Percentiles rank a stretch among this genome's conserved stretches.
These are phyloP conservation scores for Varecia variegata DNA, from an alignment of 2,797 vertebrate species.

Conservation along the genomic window DNA sequence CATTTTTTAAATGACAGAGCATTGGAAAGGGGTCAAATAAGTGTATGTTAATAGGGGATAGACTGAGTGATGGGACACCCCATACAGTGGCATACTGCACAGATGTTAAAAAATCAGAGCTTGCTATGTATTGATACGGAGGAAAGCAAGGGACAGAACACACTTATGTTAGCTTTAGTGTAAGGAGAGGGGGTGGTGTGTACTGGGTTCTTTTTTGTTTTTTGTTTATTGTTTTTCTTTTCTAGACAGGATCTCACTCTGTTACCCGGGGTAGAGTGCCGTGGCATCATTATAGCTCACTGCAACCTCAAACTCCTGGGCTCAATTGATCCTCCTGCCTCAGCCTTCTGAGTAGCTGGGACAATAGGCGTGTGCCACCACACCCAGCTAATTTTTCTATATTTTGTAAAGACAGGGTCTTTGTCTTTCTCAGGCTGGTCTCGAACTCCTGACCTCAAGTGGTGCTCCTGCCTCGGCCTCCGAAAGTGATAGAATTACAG, in stretches of 20 bases:
- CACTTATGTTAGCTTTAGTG: background rate
- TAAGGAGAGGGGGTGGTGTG: background rate
- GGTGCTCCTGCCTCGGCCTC: background rate
- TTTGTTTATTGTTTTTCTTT: no score
- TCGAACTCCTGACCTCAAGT: background rate
- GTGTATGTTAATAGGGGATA: background rate
- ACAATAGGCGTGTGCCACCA: background rate
- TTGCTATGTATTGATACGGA: background rate
- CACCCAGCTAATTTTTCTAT: background rate
- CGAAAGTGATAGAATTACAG: background rate
- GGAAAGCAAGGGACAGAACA: background rate
- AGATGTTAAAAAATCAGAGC: background rate
- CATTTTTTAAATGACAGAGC: conserved; percentile 7
- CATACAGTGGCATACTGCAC: background rate
- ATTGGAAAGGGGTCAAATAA: background rate
- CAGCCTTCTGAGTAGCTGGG: background rate
- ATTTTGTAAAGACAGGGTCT: background rate
- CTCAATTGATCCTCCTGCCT: no score
- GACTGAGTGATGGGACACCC: background rate
- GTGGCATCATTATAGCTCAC: background rate
- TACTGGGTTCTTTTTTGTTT: background rate
- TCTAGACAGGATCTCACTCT: no score
- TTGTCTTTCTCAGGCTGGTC: background rate
- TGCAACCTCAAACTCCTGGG: background rate
- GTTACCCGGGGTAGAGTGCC: background rate